Evolutionary conservation across 92 coral and sea anemone species (phyloP), one percentile per base, ranked within the genome.

Genomic region (Zoanthus sansibaricus): DNA sequence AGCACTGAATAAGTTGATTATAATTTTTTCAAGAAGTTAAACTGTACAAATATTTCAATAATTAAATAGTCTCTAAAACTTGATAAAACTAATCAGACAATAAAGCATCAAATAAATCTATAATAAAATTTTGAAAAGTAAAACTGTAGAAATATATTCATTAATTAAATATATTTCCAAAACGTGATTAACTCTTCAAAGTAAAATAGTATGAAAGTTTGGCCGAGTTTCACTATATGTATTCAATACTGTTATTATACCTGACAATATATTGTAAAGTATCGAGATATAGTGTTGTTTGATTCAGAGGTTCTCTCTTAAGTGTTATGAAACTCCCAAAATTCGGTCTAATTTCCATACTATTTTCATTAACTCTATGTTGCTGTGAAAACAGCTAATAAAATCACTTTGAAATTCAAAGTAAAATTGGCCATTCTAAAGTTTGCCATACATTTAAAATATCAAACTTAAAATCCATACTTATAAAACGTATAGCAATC

Each of bases 191-290:
- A 25, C 25, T 25, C 25, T 25, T 25, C 25, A 25, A 25, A 25
- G 25, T 25, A 25, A 25, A 25, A 25, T 25, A 25, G 25, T 25
- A 25, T 25, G 25, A 25, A 25, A 25, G 25, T 25, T 25, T 0
- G 25, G 25, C 25, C 25, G 25, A 25, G 25, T 25, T 25, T 25
- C 25, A 25, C 25, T 25, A 25, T 25, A 25, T 25, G 25, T 25
- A 51, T 69, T 69, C 73, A 69, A 69, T 69, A 69, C 37, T 69
- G 13, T 69, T 69, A 44, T 69, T 69, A 69, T 17, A 25, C 46
- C 73, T 69, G 73, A 69, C 30, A 45, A 69, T 69, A 69, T 69
- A 69, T 69, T 25, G 73, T 69, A 69, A 69, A 21, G 73, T 69
- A 13, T 71, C 51, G 75, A 71, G 37, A 71, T 71, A 71, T 12